Conservation (phyloP, 1,140 invertebrate species). For the Nylanderia fulva region DNA sequence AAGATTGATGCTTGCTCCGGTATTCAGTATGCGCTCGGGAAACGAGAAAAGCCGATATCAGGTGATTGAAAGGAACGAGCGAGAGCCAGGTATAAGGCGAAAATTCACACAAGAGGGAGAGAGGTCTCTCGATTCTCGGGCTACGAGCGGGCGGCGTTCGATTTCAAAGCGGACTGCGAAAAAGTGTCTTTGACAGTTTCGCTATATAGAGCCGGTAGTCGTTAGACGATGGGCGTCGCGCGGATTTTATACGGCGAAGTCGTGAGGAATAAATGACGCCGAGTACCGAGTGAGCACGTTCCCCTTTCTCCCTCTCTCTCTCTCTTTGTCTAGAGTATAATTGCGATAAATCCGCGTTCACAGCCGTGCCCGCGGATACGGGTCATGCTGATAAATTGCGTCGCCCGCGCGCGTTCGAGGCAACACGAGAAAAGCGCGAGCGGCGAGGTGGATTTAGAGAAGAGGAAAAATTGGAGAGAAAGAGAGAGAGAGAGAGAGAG, state of each 20-base stretch:
- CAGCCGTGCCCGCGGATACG: slow-evolving; percentile 49
- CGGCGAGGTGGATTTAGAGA: slow-evolving; percentile 17
- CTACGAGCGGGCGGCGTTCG: neutral
- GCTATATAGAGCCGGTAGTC: neutral
- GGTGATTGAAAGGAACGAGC: slow-evolving; percentile 42
- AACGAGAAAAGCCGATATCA: slow-evolving; percentile 1
- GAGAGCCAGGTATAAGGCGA: slow-evolving; percentile 5
- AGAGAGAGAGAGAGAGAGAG: neutral
- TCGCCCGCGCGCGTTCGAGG: slow-evolving; percentile 46
- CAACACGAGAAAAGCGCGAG: slow-evolving; percentile 55
- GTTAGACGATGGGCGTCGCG: slow-evolving; percentile 22
- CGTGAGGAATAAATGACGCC: slow-evolving; percentile 53
- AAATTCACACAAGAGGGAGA: no score
- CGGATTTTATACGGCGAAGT: slow-evolving; percentile 27
- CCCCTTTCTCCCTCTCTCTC: neutral
- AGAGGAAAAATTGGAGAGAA: slow-evolving; percentile 42
- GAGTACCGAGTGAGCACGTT: slow-evolving; percentile 50
- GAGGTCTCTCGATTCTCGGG: neutral
- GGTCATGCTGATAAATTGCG: slow-evolving; percentile 61
- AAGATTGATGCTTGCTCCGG: neutral
- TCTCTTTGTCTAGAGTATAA: slow-evolving; percentile 42
- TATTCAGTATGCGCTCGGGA: neutral
- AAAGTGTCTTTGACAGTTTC: slow-evolving; percentile 33
- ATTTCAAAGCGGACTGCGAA: slow-evolving; percentile 37
- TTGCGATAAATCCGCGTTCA: slow-evolving; percentile 57